phyloP scores from a whole-genome alignment of 2,888 invertebrate species.

The Empis stercorea region DNA sequence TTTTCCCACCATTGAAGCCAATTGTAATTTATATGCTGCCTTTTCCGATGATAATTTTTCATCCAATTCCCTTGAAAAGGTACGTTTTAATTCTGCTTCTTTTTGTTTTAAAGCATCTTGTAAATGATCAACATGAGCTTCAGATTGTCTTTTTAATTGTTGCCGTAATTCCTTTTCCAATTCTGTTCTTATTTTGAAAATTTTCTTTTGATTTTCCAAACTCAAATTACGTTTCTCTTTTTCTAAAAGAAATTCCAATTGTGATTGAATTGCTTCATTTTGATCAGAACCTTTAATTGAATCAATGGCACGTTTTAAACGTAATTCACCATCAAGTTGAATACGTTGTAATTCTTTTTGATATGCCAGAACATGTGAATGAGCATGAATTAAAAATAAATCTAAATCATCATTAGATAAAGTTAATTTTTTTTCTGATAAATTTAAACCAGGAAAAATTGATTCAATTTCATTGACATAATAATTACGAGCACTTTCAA shows the following conservation, averaged over 20 bases:
- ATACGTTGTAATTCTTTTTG: slow-evolving; percentile 64
- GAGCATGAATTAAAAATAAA: slow-evolving; percentile 65
- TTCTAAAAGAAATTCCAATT: slow-evolving; percentile 57
- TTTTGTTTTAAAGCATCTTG: slow-evolving; percentile 51
- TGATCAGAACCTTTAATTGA: slow-evolving; percentile 45
- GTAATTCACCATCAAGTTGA: slow-evolving; percentile 49
- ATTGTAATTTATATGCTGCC: slow-evolving; percentile 52
- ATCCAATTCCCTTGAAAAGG: slow-evolving; percentile 44
- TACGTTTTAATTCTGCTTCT: slow-evolving; percentile 40
- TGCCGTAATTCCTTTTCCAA: slow-evolving; percentile 60
- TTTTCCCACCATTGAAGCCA: slow-evolving; percentile 60
- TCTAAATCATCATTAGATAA: slow-evolving; percentile 53
- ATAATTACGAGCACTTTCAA: slow-evolving; percentile 43
- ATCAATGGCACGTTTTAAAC: slow-evolving; percentile 50
- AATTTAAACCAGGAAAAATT: slow-evolving; percentile 58
- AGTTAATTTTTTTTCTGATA: slow-evolving; percentile 50
- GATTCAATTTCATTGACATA: slow-evolving; percentile 53
- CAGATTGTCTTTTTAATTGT: slow-evolving; percentile 71
- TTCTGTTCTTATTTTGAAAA: slow-evolving; percentile 49
- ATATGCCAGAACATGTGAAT: slow-evolving; percentile 59
- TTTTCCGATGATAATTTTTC: slow-evolving; percentile 56
- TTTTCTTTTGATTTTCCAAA: slow-evolving; percentile 53
- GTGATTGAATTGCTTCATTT: slow-evolving; percentile 37
- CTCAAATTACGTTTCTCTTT: slow-evolving; percentile 53
- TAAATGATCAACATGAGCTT: slow-evolving; percentile 73